Percentiles rank a stretch among this genome's conserved stretches.
Evolutionary conservation across 2,113 vertebrate genomes (phyloP).

Genomic region (Elephantulus edwardii): DNA sequence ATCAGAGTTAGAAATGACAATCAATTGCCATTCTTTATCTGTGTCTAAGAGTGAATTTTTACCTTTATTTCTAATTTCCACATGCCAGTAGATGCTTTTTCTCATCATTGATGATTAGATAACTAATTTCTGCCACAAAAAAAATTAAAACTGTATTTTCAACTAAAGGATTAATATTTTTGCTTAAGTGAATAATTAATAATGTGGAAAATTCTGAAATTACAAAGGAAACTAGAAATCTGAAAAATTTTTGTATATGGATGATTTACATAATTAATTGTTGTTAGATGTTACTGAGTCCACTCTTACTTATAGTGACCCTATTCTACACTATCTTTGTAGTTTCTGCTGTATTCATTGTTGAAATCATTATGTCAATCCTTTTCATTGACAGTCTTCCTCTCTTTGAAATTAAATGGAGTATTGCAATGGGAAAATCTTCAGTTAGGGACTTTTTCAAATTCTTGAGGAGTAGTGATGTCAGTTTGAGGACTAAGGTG

Average conservation of each 20-base stretch:
- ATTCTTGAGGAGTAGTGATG: too few relatives aligned
- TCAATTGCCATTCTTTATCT: background rate
- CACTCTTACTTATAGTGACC: too few relatives aligned
- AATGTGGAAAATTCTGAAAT: background rate
- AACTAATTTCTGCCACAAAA: background rate
- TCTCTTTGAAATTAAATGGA: too few relatives aligned
- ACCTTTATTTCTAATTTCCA: background rate
- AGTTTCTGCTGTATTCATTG: too few relatives aligned
- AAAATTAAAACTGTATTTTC: background rate
- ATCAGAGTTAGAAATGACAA: conserved; percentile 9
- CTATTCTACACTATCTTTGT: too few relatives aligned
- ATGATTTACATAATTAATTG: background rate
- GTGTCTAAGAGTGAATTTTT: background rate
- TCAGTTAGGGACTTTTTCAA: too few relatives aligned
- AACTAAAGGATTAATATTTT: background rate
- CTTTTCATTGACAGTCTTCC: too few relatives aligned
- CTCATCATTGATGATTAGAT: background rate
- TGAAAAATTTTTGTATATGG: background rate
- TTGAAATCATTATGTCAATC: too few relatives aligned
- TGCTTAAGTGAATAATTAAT: background rate
- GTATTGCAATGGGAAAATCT: too few relatives aligned
- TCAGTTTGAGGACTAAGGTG: too few relatives aligned
- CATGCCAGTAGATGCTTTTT: background rate
- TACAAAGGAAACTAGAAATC: background rate
- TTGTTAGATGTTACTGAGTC: too few relatives aligned